Base-by-base conservation (phyloP, 2,113 vertebrate species). In the Urocynchramus pylzowi region DNA sequence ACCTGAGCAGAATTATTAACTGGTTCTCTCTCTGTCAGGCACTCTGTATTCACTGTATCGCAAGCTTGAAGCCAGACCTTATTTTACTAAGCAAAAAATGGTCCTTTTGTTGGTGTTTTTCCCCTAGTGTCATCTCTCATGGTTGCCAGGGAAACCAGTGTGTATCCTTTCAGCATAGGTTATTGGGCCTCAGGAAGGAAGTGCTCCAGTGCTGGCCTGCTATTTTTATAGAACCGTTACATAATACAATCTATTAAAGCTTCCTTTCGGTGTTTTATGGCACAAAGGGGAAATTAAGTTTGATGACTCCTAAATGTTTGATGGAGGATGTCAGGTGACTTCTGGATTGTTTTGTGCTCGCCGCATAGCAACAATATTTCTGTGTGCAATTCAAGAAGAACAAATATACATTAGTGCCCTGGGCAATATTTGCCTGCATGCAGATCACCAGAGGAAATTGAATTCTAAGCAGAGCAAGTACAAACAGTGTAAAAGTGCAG, bases 251-350 rank as follows among this genome's bases (percentile, higher is more conserved):
- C 98, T 97, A 97, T 98, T 97, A 98, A 97, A 97, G 97, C 97
- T 98, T 98, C 98, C 98, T 98, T 98, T 98, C 81, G 96, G 98
- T 93, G 98, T 98, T 99, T 98, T 98, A 98, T 98, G 97, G 97
- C 97, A 98, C 96, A 95, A 97, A 97, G 96, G 98, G 98, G 98
- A 99, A 99, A 98, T 99, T 98, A 98, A 98, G 98, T 98, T 98
- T 98, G 97, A 99, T 98, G 98, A 98, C 97, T 99, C 95, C 98
- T 98, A 97, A 97, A 97, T 96, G 97, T 98, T 97, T 97, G 96
- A 97, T 95, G 96, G 96, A 98, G 97, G 98, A 98, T 89, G 97
- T 98, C 98, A 98, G 98, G 98, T 98, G 98, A 98, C 97, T 98
- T 71, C 94, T 95, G 97, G 97, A 96, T 97, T 97, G 87, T 96